Conservation (phyloP, 2,888 invertebrate genomes). For the Drosophila suboccidentalis region DNA sequence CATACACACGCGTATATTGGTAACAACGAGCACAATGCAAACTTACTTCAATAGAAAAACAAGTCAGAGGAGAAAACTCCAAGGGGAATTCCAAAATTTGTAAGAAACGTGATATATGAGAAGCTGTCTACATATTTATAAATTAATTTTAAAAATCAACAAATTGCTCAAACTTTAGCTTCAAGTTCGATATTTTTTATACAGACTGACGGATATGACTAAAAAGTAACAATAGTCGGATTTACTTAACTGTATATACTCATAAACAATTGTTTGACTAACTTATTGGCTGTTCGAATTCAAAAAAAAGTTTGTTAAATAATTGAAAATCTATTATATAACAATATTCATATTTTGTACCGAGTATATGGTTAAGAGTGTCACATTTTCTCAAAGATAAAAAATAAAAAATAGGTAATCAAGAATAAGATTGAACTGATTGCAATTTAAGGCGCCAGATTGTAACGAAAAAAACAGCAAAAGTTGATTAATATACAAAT, state of each 20-base stretch:
- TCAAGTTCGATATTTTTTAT: background rate
- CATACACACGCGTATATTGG: background rate
- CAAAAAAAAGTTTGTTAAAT: background rate
- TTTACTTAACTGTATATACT: background rate
- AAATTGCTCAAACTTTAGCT: background rate
- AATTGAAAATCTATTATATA: background rate
- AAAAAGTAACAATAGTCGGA: background rate
- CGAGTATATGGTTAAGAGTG: background rate
- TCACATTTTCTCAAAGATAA: background rate
- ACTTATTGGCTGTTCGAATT: background rate
- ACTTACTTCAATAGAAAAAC: constrained; percentile 17
- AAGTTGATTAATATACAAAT: background rate
- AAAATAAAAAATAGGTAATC: background rate
- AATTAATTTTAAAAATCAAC: background rate
- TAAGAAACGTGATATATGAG: constrained; percentile 24
- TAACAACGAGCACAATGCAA: constrained; percentile 5
- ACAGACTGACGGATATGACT: background rate
- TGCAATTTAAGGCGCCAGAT: background rate
- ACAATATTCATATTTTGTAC: background rate
- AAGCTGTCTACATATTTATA: constrained; percentile 4
- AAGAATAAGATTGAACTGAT: background rate
- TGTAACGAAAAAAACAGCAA: background rate
- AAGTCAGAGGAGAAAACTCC: constrained; percentile 5
- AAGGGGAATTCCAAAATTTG: constrained; percentile 26
- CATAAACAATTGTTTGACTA: background rate